These are phyloP conservation scores for Nomada ruficornis DNA, from an alignment of 2,888 invertebrate genomes.

Conservation along the genomic window DNA sequence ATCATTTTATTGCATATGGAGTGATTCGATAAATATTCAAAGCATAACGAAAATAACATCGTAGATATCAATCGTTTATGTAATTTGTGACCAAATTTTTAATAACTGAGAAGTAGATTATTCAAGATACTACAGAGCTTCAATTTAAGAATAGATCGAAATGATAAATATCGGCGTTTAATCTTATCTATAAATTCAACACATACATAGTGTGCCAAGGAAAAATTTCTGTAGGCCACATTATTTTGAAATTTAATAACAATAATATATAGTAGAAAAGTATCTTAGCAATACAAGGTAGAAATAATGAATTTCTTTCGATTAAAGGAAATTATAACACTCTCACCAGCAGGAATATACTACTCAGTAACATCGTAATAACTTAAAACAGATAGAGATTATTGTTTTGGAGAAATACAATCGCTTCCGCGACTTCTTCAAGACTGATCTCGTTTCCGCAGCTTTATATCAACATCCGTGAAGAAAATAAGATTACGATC, in stretches of 20 bases:
- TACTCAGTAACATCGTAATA: background rate
- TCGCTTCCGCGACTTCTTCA: constrained; percentile 25
- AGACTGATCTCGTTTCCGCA: constrained; percentile 30
- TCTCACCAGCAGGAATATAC: constrained; percentile 45
- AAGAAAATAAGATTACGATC: constrained; percentile 46
- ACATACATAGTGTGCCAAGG: constrained; percentile 15
- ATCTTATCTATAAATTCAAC: constrained; percentile 48
- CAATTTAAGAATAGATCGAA: constrained; percentile 29
- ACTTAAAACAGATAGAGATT: background rate
- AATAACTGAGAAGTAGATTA: background rate
- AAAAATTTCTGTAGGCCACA: background rate
- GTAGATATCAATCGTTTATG: background rate
- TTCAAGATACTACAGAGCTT: background rate
- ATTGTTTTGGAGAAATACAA: constrained; percentile 12
- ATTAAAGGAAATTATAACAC: background rate
- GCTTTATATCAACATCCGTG: constrained; percentile 49
- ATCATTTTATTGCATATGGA: background rate
- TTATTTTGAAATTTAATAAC: background rate
- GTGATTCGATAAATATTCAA: background rate
- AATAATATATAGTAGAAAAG: background rate
- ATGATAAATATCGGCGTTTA: constrained; percentile 30
- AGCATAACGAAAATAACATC: background rate
- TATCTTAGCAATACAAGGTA: background rate
- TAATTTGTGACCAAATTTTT: background rate
- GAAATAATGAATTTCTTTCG: background rate